Base-by-base conservation (phyloP, 2,888 invertebrate species). In the Andricus curvator region DNA sequence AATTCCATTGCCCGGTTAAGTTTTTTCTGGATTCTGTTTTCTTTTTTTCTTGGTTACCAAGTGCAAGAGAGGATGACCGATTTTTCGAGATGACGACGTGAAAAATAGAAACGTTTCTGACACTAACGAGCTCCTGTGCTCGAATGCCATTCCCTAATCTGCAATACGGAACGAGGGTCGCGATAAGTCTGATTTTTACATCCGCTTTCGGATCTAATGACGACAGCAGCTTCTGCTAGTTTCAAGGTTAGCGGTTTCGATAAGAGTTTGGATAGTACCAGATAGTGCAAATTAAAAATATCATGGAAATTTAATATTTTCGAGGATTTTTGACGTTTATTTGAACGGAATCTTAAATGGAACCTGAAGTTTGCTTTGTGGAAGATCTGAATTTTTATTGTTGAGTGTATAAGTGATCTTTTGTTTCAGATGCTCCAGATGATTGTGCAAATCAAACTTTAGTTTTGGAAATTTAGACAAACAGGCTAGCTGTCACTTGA, bases 141-240 rank as follows among this genome's bases (percentile, higher is more conserved):
- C 79, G 76, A 76, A 77, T 64, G 80, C 56, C 51, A 78, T 82
- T 84, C 77, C 70, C 80, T 84, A 86, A 84, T 87, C 76, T 76
- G n/a, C 22, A 51, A 78, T 65, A 81, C 84, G 84, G 85, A 86
- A 86, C 83, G 80, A 67, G 80, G 62, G 62, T n/a, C 22, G 79
- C 84, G 87, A 88, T 88, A 88, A 88, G 80, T 80, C 82, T 84
- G 85, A 85, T 86, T 86, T 86, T 84, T 78, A 25, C 82, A 86
- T 87, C 85, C 86, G 83, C 68, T 81, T 84, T 74, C 20, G 20
- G n/a, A 60, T n/a, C 22, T 76, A 48, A 62, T 65, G 74, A 80
- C 62, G 65, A 79, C 77, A 44, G 77, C 77, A 44, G 77, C 62
- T 37, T 70, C 41, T 60, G 41, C 60, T 60, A 70, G 68, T 66